Conservation (phyloP, 1,140 invertebrate genomes). For the Agraylea sexmaculata region DNA sequence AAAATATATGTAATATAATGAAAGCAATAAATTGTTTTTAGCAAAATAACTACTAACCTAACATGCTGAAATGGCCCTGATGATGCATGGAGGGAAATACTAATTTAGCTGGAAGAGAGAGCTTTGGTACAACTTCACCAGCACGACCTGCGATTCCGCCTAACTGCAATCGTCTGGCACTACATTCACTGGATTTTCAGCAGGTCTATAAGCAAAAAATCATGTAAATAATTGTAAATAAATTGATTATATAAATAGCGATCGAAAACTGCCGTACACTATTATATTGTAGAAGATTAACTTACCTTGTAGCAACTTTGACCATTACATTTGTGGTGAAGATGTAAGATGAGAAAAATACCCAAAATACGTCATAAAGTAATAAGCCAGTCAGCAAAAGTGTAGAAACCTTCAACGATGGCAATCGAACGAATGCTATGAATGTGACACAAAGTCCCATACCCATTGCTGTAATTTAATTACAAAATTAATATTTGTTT, state of each 20-base stretch:
- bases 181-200: slow-evolving; percentile 91
- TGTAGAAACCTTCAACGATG: slow-evolving; percentile 93
- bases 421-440: slow-evolving; percentile 90
- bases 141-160: slow-evolving; percentile 58
- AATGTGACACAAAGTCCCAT: slow-evolving; percentile 97
- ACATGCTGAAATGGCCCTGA: slow-evolving; percentile 91
- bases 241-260: slow-evolving; percentile 17
- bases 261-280: neutral
- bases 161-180: slow-evolving; percentile 82
- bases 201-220: slow-evolving; percentile 47
- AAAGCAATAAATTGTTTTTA: slow-evolving; percentile 4
- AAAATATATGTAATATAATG: slow-evolving; percentile 1
- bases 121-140: slow-evolving; percentile 74
- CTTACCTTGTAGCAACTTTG: slow-evolving; percentile 57
- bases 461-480: slow-evolving; percentile 60
- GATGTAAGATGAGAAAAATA: slow-evolving; percentile 96
- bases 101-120: slow-evolving; percentile 91
- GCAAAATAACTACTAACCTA: slow-evolving; percentile 41
- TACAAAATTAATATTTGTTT: neutral
- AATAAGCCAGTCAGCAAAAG: slow-evolving; percentile 85
- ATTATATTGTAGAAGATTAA: neutral
- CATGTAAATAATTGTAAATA: slow-evolving; percentile 63
- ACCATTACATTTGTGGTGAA: slow-evolving; percentile 99
- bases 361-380: slow-evolving; percentile 97
- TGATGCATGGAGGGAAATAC: slow-evolving; percentile 96